Percentiles rank a stretch among this genome's conserved stretches.
Conservation (phyloP, 2,113 vertebrate species). For the Gobiocypris rarus region DNA sequence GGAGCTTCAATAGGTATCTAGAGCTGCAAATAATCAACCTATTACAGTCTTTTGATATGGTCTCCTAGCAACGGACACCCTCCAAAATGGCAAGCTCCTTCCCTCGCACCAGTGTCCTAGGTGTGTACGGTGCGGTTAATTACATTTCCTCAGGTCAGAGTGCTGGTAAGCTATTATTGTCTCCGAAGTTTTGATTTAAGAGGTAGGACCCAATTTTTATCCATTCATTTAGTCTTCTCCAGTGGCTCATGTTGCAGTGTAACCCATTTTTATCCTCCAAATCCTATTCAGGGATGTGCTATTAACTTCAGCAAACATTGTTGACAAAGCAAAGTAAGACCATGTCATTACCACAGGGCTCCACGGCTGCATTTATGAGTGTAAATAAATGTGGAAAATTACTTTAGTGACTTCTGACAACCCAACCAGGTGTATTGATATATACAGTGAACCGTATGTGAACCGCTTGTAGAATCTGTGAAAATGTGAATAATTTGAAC, state of each 20-base stretch:
- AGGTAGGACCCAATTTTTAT: constrained; percentile 45
- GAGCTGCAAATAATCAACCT: constrained; percentile 70
- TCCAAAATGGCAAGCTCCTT: constrained; percentile 45
- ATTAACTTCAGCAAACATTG: constrained; percentile 39
- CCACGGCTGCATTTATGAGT: background rate
- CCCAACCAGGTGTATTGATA: background rate
- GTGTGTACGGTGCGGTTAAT: constrained; percentile 74
- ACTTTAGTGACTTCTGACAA: background rate
- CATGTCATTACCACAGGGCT: constrained; percentile 52
- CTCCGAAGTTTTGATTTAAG: constrained; percentile 62
- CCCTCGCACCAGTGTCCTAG: constrained; percentile 66
- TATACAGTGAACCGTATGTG: too few species aligned
- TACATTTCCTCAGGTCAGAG: constrained; percentile 71
- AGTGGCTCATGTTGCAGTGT: background rate
- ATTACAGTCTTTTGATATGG: constrained; percentile 67
- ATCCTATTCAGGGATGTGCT: constrained; percentile 30
- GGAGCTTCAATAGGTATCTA: constrained; percentile 33
- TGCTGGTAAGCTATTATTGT: constrained; percentile 61
- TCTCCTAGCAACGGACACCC: constrained; percentile 71
- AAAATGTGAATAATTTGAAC: too few species aligned
- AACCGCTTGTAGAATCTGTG: too few species aligned
- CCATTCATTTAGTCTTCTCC: constrained; percentile 36
- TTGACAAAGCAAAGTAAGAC: constrained; percentile 60
- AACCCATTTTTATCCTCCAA: constrained; percentile 10
- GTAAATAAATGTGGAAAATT: background rate